phyloP scores from a whole-genome alignment of 1,140 invertebrate species.

The Vollenhovia emeryi region DNA sequence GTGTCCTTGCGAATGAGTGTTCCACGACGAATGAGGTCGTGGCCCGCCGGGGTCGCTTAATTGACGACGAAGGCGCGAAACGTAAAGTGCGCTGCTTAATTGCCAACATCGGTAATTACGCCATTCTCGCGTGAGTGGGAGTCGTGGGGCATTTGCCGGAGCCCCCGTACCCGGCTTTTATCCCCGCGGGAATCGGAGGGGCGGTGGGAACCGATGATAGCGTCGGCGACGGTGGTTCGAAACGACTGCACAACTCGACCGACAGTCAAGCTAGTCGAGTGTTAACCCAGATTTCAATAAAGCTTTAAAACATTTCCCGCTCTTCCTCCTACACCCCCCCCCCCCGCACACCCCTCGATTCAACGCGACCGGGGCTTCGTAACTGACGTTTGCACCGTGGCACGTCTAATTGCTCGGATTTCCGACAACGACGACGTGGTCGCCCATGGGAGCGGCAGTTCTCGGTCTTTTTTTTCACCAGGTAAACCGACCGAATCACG shows the following conservation, averaged over 20 bases:
- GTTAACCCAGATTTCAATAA: slow-evolving; percentile 71
- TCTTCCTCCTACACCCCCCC: background rate
- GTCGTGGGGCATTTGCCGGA: slow-evolving; percentile 64
- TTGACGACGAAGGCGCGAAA: slow-evolving; percentile 69
- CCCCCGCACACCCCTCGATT: slow-evolving; percentile 20
- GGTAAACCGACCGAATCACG: slow-evolving; percentile 61
- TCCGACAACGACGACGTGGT: slow-evolving; percentile 22
- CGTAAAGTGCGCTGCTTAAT: slow-evolving; percentile 75
- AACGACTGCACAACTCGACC: slow-evolving; percentile 48
- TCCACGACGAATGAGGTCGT: background rate
- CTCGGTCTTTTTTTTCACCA: background rate
- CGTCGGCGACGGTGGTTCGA: slow-evolving; percentile 1
- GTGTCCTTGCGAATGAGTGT: slow-evolving; percentile 1
- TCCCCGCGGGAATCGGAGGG: slow-evolving; percentile 47
- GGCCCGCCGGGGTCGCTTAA: slow-evolving; percentile 46
- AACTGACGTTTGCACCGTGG: slow-evolving; percentile 49
- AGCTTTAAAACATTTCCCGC: slow-evolving; percentile 70
- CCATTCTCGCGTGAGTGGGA: slow-evolving; percentile 52
- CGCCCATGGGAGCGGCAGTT: slow-evolving; percentile 34
- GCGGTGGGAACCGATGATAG: slow-evolving; percentile 23
- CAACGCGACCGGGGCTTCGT: slow-evolving; percentile 34
- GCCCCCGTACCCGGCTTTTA: slow-evolving; percentile 55
- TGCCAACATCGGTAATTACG: slow-evolving; percentile 76
- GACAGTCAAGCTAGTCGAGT: slow-evolving; percentile 36
- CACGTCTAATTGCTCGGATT: slow-evolving; percentile 63